phyloP scores from a whole-genome alignment of 1,140 invertebrate genomes.

The Cyclina sinensis region DNA sequence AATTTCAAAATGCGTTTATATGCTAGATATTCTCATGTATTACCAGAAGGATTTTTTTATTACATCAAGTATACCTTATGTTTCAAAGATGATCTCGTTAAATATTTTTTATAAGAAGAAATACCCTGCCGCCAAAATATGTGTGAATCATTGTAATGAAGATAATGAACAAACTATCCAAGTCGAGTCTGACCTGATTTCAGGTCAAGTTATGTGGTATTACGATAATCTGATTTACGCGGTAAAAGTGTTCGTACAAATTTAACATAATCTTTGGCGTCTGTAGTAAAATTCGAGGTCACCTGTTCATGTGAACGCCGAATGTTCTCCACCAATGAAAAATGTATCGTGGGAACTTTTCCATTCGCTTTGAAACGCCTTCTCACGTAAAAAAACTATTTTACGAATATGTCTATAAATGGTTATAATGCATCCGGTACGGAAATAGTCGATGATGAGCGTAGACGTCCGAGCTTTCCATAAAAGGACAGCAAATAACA shows the following conservation, averaged over 20 bases:
- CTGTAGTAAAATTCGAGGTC: constrained; percentile 21
- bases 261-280: constrained; percentile 20
- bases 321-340: constrained; percentile 29
- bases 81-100: too few species aligned
- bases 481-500: constrained; percentile 74
- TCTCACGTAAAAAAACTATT: constrained; percentile 35
- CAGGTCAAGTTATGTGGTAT: not conserved
- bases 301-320: constrained; percentile 21
- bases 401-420: constrained; percentile 76
- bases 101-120: too few species aligned
- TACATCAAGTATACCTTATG: too few species aligned
- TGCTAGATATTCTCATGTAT: too few species aligned
- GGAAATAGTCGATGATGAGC: constrained; percentile 59
- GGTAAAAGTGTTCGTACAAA: not conserved
- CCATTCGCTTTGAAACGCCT: not conserved
- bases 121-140: too few species aligned
- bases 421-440: constrained; percentile 72
- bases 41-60: too few species aligned
- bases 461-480: constrained; percentile 74
- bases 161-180: too few species aligned
- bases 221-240: not conserved
- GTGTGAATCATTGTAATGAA: too few species aligned
- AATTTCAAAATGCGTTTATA: too few species aligned
- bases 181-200: not conserved
- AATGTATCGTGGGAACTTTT: constrained; percentile 22